phyloP scores from a whole-genome alignment of 2,797 vertebrate species.

The Coilia nasus region DNA sequence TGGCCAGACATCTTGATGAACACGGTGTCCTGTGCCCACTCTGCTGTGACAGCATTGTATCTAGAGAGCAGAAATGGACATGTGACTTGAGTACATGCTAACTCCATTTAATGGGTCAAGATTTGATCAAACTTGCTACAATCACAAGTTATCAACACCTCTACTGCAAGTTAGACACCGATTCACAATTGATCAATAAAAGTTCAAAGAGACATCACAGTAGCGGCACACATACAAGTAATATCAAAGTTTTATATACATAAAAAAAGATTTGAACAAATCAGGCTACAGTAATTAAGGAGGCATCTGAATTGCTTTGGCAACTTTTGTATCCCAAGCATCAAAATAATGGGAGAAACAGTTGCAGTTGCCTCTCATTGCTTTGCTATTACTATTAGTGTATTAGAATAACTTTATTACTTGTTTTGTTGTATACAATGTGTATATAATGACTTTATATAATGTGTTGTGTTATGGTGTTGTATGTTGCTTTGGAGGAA shows the following conservation, averaged over 20 bases:
- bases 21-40: conserved; percentile 90
- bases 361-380: too few species aligned
- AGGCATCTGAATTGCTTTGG: not conserved
- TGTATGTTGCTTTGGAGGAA: too few species aligned
- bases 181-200: not conserved
- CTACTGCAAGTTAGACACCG: not conserved
- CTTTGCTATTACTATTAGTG: not conserved
- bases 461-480: too few species aligned
- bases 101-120: not conserved
- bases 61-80: conserved; percentile 64
- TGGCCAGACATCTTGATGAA: conserved; percentile 92
- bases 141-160: not conserved
- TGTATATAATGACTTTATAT: too few species aligned
- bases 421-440: too few species aligned
- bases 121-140: not conserved
- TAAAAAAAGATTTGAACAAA: not conserved
- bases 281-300: not conserved
- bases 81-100: not conserved
- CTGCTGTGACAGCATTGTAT: conserved; percentile 89
- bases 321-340: not conserved
- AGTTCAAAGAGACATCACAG: too few species aligned
- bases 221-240: too few species aligned
- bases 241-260: too few species aligned
- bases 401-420: too few species aligned
- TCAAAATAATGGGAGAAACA: too few species aligned